Percentiles rank a stretch among this genome's conserved stretches.
Evolutionary conservation across 2,113 vertebrate species (phyloP).

Genomic region (Gallinago jamesoni): DNA sequence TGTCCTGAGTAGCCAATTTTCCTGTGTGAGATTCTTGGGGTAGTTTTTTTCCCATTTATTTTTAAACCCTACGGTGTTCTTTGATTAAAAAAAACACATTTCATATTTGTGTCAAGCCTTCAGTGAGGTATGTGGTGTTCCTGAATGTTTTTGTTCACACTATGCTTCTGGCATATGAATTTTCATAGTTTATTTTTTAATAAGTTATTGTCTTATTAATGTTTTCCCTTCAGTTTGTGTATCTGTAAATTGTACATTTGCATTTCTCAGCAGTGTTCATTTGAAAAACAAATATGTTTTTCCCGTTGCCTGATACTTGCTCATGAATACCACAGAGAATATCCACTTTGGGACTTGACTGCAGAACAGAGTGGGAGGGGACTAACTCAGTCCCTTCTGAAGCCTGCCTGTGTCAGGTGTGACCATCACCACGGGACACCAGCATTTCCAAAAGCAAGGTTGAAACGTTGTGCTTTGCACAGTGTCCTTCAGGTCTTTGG

Average conservation of each 20-base stretch:
- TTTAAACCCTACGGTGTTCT: background rate
- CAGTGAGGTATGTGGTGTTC: background rate
- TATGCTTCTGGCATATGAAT: background rate
- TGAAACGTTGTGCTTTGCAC: rapidly evolving
- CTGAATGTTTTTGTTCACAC: conserved; percentile 15
- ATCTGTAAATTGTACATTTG: background rate
- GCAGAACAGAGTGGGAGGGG: background rate
- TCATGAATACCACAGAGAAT: background rate
- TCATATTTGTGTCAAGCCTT: conserved; percentile 3
- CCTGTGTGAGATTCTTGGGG: background rate
- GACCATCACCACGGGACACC: rapidly evolving
- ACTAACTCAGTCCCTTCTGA: background rate
- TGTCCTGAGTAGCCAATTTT: background rate
- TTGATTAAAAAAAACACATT: background rate
- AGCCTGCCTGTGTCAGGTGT: background rate
- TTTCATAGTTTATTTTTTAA: conserved; percentile 9
- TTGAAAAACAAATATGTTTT: background rate
- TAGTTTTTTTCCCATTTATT: background rate
- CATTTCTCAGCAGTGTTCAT: background rate
- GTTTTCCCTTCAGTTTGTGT: background rate
- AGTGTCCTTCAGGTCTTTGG: background rate
- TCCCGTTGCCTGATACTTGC: background rate
- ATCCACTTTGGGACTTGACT: background rate
- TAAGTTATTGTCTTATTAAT: conserved; percentile 4
- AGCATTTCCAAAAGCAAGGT: background rate